Conservation (phyloP, 2,113 vertebrate species). For the Poeciliopsis retropinna region DNA sequence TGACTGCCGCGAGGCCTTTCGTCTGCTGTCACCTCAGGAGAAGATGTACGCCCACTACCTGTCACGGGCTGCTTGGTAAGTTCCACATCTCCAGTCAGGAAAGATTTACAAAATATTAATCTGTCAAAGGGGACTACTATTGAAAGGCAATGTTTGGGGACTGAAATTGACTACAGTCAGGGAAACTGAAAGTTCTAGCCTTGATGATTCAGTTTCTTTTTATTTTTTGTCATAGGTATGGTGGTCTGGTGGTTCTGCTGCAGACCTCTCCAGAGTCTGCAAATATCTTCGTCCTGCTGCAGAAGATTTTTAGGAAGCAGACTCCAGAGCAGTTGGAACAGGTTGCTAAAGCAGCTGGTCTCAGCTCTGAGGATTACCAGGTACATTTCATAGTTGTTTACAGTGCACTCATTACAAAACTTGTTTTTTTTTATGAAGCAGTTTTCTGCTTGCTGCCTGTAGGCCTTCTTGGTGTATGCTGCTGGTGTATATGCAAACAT, state of each 20-base stretch:
- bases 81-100: background rate
- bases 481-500: slow-evolving; percentile 92
- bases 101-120: background rate
- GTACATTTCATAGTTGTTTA: slow-evolving; percentile 55
- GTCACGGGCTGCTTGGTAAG: slow-evolving; percentile 87
- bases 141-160: background rate
- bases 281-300: slow-evolving; percentile 86
- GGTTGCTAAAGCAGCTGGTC: slow-evolving; percentile 79
- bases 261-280: slow-evolving; percentile 92
- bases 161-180: too few species aligned
- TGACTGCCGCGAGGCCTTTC: slow-evolving; percentile 88
- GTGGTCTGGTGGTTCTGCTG: slow-evolving; percentile 87
- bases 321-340: slow-evolving; percentile 79
- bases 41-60: slow-evolving; percentile 88
- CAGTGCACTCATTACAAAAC: background rate
- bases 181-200: background rate
- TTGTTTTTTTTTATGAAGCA: background rate
- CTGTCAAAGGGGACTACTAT: background rate
- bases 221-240: slow-evolving; percentile 77
- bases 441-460: slow-evolving; percentile 8
- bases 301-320: slow-evolving; percentile 86
- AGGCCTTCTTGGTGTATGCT: slow-evolving; percentile 92
- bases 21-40: slow-evolving; percentile 85
- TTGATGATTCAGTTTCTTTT: background rate
- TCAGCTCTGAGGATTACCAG: slow-evolving; percentile 88